These are phyloP conservation scores for Dasysyrphus albostriatus DNA, from an alignment of 2,888 invertebrate species.

Conservation along the genomic window DNA sequence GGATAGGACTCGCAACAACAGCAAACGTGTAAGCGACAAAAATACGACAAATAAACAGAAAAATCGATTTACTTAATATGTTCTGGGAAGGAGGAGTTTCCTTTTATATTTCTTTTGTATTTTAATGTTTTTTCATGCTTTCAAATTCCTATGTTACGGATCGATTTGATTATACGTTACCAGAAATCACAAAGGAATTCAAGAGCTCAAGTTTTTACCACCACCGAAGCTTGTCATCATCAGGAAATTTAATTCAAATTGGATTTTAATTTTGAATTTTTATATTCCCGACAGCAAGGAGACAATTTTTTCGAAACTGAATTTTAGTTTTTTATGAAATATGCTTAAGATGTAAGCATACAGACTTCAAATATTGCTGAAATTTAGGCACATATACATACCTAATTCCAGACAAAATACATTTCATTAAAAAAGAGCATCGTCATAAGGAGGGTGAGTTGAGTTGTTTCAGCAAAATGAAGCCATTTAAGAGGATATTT, in stretches of 20 bases:
- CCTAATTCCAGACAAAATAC: not conserved
- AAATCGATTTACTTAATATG: constrained; percentile 60
- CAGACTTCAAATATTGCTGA: not conserved
- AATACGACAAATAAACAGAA: constrained; percentile 55
- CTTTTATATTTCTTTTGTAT: not conserved
- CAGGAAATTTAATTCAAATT: constrained; percentile 23
- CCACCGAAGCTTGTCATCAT: not conserved
- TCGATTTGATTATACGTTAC: constrained; percentile 50
- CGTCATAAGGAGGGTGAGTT: not conserved
- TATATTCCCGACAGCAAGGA: constrained; percentile 51
- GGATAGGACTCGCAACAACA: not conserved
- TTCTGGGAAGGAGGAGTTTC: constrained; percentile 8
- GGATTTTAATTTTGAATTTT: constrained; percentile 58
- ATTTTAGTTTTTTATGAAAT: not conserved
- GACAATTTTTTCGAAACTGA: not conserved
- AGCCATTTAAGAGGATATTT: constrained; percentile 7
- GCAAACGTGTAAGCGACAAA: constrained; percentile 4
- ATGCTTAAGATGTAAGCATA: not conserved
- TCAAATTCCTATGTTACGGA: constrained; percentile 35
- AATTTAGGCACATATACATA: too few species aligned
- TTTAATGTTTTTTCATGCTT: constrained; percentile 24
- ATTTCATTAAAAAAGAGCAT: not conserved
- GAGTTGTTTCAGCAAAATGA: constrained; percentile 11
- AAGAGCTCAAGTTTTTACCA: constrained; percentile 30
- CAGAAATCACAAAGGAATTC: constrained; percentile 41